Evolutionary conservation across 2,797 vertebrate species (phyloP), one percentile per base, ranked within the genome.

Genomic region (Falco columbarius): DNA sequence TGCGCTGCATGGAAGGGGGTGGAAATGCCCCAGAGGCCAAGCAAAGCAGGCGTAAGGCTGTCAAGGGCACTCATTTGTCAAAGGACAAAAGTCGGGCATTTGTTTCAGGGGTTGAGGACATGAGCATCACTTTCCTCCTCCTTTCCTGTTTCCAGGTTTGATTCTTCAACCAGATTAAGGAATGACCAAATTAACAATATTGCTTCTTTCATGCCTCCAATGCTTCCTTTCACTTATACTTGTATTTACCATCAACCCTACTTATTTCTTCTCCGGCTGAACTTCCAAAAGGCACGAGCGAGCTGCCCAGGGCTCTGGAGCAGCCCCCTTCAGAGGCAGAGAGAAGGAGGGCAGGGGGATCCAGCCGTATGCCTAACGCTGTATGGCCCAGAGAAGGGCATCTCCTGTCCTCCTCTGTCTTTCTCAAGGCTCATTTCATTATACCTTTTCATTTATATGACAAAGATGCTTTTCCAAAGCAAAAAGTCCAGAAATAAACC

Each of bases 301-400:
- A 66, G 49, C n/a, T 62, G 47, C 10, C 47, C 1, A 0, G 7
- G 51, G 21, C 23, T 79, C 59, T 34, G 55, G 54, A n/a, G 16
- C 32, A 54, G 27, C 29, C 26, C 30, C 9, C 11, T 76, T 3
- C 19, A 23, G 22, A 16, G 51, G 24, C 63, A 94, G 26, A 82
- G 55, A 38, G 44, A 80, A 65, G 42, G 42, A 42, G 32, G 52
- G 29, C 18, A 32, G 32, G 6, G 5, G 27, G 23, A 1, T 66
- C 34, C 62, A 22, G 5, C 20, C 3, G 0, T 27, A 22, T 1
- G 0, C 2, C 14, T 72, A 9, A 42, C 1, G 0, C 0, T 9
- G 9, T 12, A 16, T 2, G 12, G 16, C 44, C 40, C 38, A n/a
- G 61, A 46, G 9, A 54, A 61, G 17, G 18, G 18, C 3, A 21